These are phyloP conservation scores for Nomada ruficornis DNA, from an alignment of 2,888 invertebrate genomes.

Conservation along the genomic window DNA sequence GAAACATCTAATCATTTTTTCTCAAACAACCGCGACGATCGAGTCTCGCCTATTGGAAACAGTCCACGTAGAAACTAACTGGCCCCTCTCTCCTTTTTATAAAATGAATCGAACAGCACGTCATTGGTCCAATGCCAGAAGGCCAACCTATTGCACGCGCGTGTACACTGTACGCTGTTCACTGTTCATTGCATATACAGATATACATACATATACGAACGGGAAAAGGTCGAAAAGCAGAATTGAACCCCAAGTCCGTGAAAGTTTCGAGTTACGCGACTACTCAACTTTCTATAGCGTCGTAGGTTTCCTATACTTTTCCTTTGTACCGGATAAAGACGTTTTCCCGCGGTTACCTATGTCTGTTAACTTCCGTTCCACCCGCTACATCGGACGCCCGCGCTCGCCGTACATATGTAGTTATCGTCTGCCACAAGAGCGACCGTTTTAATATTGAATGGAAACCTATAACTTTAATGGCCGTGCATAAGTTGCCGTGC, in stretches of 20 bases:
- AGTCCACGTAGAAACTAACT: conserved; percentile 34
- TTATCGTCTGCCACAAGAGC: neutral
- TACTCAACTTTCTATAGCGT: conserved; percentile 46
- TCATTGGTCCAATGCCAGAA: conserved; percentile 54
- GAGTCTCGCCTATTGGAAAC: conserved; percentile 38
- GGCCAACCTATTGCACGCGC: conserved; percentile 4
- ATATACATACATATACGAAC: too few species aligned
- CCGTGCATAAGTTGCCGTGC: conserved; percentile 20
- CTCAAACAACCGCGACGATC: conserved; percentile 4
- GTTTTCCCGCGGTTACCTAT: conserved; percentile 30
- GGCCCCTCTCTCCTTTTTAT: conserved; percentile 11
- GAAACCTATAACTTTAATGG: conserved; percentile 46
- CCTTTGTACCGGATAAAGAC: conserved; percentile 40
- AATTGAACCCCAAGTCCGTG: conserved; percentile 28
- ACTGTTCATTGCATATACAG: neutral
- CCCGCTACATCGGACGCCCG: neutral
- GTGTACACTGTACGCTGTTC: neutral
- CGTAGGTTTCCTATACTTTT: conserved; percentile 10
- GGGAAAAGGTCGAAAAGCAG: neutral
- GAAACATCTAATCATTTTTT: conserved; percentile 27
- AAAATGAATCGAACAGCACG: conserved; percentile 55
- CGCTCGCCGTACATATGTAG: too few species aligned
- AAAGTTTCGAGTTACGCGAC: conserved; percentile 56
- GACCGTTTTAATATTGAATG: conserved; percentile 49
- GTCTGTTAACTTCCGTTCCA: conserved; percentile 43